phyloP scores from a whole-genome alignment of 2,888 invertebrate genomes.

The Epinotia ramella region DNA sequence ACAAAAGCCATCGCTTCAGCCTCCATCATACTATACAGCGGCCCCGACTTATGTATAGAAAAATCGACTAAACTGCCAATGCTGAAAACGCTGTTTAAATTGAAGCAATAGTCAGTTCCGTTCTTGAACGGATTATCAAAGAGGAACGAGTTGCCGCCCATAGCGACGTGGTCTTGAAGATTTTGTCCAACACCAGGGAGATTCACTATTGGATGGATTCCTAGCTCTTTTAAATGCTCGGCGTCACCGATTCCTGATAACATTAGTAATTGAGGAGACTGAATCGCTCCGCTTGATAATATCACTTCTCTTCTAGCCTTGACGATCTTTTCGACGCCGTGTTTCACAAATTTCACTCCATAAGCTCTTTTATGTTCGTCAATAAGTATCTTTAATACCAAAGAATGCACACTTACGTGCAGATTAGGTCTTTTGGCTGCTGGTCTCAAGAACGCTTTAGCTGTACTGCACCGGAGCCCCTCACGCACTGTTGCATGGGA shows the following conservation, averaged over 20 bases:
- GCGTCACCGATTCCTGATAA: conserved; percentile 92
- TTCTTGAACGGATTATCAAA: conserved; percentile 87
- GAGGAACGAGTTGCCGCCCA: conserved; percentile 91
- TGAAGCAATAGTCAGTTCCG: conserved; percentile 87
- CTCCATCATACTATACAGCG: conserved; percentile 90
- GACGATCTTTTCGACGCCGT: conserved; percentile 81
- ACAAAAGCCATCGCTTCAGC: conserved; percentile 92
- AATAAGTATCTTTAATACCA: conserved; percentile 88
- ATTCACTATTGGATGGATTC: conserved; percentile 86
- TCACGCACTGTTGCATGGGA: conserved; percentile 91
- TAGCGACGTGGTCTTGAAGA: conserved; percentile 93
- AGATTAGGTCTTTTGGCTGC: conserved; percentile 88
- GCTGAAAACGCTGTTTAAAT: conserved; percentile 87
- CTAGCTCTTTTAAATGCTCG: conserved; percentile 85
- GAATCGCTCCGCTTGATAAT: conserved; percentile 93
- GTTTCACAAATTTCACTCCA: conserved; percentile 88
- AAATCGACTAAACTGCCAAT: conserved; percentile 87
- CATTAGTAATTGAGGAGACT: conserved; percentile 94
- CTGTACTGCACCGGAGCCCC: conserved; percentile 93
- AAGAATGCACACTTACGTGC: conserved; percentile 88
- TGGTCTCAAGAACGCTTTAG: conserved; percentile 92
- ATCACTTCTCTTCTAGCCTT: conserved; percentile 91
- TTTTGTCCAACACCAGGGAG: conserved; percentile 92
- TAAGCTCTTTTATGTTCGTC: conserved; percentile 86
- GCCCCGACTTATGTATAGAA: conserved; percentile 85